Conservation (phyloP, 2,797 vertebrate species). For the Lates japonicus region DNA sequence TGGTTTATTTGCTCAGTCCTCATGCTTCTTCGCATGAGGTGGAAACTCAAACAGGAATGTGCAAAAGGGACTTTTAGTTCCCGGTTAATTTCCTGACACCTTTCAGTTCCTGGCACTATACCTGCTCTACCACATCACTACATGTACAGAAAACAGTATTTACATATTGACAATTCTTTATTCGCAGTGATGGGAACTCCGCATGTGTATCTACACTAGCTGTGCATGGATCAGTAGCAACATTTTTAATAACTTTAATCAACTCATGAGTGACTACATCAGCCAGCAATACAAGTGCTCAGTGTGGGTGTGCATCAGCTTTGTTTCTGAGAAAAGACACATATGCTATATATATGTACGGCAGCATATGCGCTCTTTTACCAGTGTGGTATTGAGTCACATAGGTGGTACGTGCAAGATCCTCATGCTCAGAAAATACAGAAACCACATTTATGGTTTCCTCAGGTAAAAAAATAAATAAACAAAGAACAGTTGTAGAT, state of each 20-base stretch:
- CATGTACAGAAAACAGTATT: background rate
- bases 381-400: slow-evolving; percentile 6
- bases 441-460: background rate
- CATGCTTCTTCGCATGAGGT: background rate
- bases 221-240: background rate
- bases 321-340: background rate
- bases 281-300: too few relatives aligned
- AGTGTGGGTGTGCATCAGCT: background rate
- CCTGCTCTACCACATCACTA: background rate
- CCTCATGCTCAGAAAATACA: background rate
- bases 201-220: background rate
- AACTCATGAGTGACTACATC: background rate
- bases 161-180: background rate
- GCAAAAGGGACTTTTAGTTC: background rate
- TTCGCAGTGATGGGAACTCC: background rate
- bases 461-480: background rate
- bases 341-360: background rate
- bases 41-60: slow-evolving; percentile 9
- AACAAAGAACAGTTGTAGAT: background rate
- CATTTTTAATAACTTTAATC: background rate
- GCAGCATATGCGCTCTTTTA: background rate
- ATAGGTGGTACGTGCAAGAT: background rate
- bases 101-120: background rate
- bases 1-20: background rate
- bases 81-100: background rate